A percentile compares a stretch with the other conserved stretches of the same genome.
Conservation (phyloP, 2,888 invertebrate species). For the Ligdia adustata region DNA sequence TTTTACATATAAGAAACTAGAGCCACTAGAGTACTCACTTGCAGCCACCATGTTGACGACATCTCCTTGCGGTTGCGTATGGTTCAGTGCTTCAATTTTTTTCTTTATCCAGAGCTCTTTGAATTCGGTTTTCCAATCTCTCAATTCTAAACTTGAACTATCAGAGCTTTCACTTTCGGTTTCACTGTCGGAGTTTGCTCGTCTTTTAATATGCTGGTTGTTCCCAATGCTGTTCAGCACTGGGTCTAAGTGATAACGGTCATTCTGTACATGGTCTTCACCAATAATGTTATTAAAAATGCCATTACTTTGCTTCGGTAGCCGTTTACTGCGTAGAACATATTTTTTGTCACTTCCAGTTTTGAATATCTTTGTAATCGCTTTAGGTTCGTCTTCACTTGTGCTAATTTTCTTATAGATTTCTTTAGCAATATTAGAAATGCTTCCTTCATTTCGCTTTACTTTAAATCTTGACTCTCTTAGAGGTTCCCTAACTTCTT, state of each 20-base stretch:
- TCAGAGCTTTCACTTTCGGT: conserved; percentile 31
- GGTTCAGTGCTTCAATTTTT: conserved; percentile 57
- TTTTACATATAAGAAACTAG: no score
- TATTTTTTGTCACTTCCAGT: background rate
- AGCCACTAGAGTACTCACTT: conserved; percentile 45
- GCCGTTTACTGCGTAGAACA: background rate
- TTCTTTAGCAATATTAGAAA: no score
- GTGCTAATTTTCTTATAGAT: background rate
- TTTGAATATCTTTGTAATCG: conserved; percentile 14
- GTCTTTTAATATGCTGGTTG: background rate
- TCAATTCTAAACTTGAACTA: conserved; percentile 42
- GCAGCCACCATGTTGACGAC: conserved; percentile 69
- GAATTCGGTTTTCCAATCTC: conserved; percentile 50
- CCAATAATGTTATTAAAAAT: no score
- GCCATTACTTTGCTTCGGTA: no score
- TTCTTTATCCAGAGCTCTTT: conserved; percentile 50
- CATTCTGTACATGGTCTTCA: no score
- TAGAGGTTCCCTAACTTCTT: background rate
- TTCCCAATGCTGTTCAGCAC: conserved; percentile 43
- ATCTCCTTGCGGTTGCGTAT: conserved; percentile 50
- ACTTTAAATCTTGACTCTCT: conserved; percentile 9
- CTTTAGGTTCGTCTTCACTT: conserved; percentile 5
- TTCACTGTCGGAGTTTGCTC: background rate
- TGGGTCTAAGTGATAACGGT: conserved; percentile 46
- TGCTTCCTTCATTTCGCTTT: background rate